phyloP scores from a whole-genome alignment of 2,797 vertebrate species.

The Falco cherrug region DNA sequence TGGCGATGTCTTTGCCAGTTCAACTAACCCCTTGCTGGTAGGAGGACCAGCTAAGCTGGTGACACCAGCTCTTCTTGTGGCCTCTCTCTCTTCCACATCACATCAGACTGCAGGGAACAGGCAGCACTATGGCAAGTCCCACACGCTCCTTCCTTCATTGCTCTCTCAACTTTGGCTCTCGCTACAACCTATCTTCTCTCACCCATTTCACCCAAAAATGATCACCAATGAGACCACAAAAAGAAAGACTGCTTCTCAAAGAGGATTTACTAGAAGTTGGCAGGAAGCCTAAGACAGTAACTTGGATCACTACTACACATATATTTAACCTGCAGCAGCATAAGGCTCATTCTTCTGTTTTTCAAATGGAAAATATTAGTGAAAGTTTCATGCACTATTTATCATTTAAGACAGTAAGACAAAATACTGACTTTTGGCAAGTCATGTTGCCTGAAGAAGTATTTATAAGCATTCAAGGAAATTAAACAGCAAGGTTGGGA shows the following conservation, averaged over 20 bases:
- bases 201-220: not conserved
- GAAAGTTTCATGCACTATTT: not conserved
- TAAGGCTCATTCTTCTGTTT: not conserved
- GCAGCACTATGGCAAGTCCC: not conserved
- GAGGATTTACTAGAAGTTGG: not conserved
- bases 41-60: not conserved
- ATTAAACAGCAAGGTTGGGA: not conserved
- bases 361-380: not conserved
- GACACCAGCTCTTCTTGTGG: not conserved
- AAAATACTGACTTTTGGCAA: not conserved
- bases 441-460: not conserved
- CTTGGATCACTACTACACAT: not conserved
- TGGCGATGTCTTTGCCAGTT: accelerated
- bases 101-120: accelerated
- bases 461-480: not conserved
- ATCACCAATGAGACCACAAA: not conserved
- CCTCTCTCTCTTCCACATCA: not conserved
- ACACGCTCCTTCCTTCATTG: not conserved
- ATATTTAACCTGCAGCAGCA: not conserved
- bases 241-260: not conserved
- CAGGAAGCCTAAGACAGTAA: not conserved
- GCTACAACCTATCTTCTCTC: not conserved
- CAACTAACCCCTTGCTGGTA: accelerated
- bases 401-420: not conserved
- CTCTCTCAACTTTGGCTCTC: not conserved